Evolutionary conservation across 2,888 invertebrate genomes (phyloP).

Genomic region (Acleris holmiana): DNA sequence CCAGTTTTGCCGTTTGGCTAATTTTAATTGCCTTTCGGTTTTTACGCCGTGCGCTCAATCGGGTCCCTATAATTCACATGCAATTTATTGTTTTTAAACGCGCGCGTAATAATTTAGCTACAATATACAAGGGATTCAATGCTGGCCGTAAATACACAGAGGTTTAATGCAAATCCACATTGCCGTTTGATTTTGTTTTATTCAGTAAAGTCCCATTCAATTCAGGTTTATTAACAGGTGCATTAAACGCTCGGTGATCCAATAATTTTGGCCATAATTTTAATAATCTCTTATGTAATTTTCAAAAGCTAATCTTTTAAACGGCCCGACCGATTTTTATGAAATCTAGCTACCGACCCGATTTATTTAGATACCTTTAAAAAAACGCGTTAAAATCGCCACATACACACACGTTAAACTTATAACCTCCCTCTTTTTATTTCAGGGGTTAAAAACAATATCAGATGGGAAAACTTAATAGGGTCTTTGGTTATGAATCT

Average conservation of each 20-base stretch:
- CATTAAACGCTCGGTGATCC: not conserved
- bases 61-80: conserved; percentile 63
- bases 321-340: too few species aligned
- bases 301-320: too few species aligned
- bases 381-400: too few species aligned
- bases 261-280: too few species aligned
- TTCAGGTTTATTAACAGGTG: conserved; percentile 12
- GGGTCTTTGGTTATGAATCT: too few species aligned
- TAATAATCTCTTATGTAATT: too few species aligned
- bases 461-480: too few species aligned
- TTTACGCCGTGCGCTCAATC: conserved; percentile 64
- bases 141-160: conserved; percentile 67
- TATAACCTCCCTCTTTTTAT: too few species aligned
- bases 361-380: too few species aligned
- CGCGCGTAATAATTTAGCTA: conserved; percentile 63
- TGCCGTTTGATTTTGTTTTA: conserved; percentile 60
- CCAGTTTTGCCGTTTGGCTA: conserved; percentile 71
- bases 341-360: too few species aligned
- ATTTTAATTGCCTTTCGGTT: conserved; percentile 73
- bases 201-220: conserved; percentile 28
- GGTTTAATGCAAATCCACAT: conserved; percentile 65
- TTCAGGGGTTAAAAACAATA: too few species aligned
- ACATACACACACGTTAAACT: too few species aligned
- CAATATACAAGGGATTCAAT: conserved; percentile 61
- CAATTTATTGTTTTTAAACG: conserved; percentile 70